Percentiles rank a stretch among this genome's conserved stretches.
Evolutionary conservation across 2,113 vertebrate genomes (phyloP).

Genomic region (Ceyx melanurus): DNA sequence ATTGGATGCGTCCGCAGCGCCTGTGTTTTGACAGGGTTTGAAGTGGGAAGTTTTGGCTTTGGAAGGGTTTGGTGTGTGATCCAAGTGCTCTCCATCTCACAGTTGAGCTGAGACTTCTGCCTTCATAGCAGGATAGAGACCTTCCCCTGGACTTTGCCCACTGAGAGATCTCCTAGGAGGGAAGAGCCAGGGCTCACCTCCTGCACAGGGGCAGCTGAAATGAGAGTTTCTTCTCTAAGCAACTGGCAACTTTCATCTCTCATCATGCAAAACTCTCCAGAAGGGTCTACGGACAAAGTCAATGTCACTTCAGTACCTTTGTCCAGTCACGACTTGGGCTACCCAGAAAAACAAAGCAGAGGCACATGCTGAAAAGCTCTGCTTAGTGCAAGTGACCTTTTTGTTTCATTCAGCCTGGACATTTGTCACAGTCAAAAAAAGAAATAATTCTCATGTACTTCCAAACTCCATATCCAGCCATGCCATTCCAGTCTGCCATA

Average conservation of each 20-base stretch:
- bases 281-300: not conserved
- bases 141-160: not conserved
- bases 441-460: not conserved
- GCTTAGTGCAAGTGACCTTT: not conserved
- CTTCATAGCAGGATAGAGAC: not conserved
- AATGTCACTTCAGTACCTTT: not conserved
- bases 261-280: not conserved
- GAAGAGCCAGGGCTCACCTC: not conserved
- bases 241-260: accelerated
- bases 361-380: not conserved
- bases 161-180: not conserved
- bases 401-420: not conserved
- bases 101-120: not conserved
- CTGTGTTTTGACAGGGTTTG: conserved; percentile 50
- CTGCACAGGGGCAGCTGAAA: not conserved
- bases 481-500: not conserved
- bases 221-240: not conserved
- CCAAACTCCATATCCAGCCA: not conserved
- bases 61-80: conserved; percentile 12
- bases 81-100: not conserved
- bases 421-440: not conserved
- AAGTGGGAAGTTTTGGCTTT: conserved; percentile 47
- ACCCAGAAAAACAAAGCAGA: not conserved
- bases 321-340: not conserved
- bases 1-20: not conserved